These are phyloP conservation scores for Xiphorhynchus erythropygius DNA, from an alignment of 2,797 vertebrate genomes.

Conservation along the genomic window DNA sequence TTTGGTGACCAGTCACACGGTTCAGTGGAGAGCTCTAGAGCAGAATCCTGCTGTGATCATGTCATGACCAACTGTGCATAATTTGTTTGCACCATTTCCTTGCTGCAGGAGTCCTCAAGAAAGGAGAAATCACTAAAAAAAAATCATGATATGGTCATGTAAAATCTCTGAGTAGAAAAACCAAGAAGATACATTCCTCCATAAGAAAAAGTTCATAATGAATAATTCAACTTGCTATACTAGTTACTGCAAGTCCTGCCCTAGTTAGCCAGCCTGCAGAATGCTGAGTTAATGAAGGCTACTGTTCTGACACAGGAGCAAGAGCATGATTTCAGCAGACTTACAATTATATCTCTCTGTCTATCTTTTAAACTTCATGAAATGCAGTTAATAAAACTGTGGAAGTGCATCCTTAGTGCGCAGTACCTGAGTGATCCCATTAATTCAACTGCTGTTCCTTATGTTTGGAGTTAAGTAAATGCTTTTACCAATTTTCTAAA, in stretches of 20 bases:
- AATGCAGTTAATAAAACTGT: not conserved
- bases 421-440: not conserved
- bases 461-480: not conserved
- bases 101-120: not conserved
- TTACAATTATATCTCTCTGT: not conserved
- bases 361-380: conserved; percentile 7
- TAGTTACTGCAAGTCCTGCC: conserved; percentile 47
- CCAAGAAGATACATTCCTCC: not conserved
- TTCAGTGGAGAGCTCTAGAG: not conserved
- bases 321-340: not conserved
- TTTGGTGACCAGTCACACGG: not conserved
- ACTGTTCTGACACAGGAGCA: not conserved
- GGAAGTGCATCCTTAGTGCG: not conserved
- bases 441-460: not conserved
- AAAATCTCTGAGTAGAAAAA: not conserved
- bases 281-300: conserved; percentile 46
- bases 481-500: not conserved
- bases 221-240: conserved; percentile 60
- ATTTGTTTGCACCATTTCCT: not conserved
- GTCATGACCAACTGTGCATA: not conserved
- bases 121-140: not conserved
- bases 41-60: not conserved
- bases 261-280: conserved; percentile 50
- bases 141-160: not conserved
- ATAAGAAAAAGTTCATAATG: conserved; percentile 25